Percentiles rank a stretch among this genome's conserved stretches.
These are phyloP conservation scores for Lepus timidus DNA, from an alignment of 2,113 vertebrate species.

Conservation along the genomic window DNA sequence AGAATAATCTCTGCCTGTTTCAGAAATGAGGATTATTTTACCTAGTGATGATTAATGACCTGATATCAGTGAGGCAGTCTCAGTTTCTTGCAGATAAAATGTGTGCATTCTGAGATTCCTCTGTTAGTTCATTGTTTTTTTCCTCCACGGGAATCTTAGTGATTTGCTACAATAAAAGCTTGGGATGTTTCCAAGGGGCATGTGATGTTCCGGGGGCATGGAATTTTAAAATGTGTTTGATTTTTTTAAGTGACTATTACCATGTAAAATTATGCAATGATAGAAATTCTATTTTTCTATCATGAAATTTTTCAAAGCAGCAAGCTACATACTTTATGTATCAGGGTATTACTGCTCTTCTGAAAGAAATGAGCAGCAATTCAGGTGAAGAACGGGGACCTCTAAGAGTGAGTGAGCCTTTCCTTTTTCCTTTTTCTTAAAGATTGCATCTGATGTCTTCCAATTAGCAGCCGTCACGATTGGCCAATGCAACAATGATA, in stretches of 20 bases:
- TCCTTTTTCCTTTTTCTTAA: background rate
- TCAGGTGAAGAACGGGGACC: background rate
- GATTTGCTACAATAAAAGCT: slow-evolving; percentile 49
- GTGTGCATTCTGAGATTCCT: background rate
- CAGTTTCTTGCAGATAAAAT: slow-evolving; percentile 66
- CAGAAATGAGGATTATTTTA: slow-evolving; percentile 74
- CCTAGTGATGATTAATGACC: slow-evolving; percentile 69
- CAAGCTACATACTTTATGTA: background rate
- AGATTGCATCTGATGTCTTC: background rate
- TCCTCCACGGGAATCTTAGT: slow-evolving; percentile 31
- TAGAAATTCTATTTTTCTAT: background rate
- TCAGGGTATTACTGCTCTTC: background rate
- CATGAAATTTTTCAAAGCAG: background rate
- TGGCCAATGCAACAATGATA: background rate
- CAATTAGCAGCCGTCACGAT: background rate
- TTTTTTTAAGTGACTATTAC: background rate
- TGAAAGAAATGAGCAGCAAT: background rate
- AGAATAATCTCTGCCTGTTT: slow-evolving; percentile 65
- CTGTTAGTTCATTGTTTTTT: slow-evolving; percentile 58
- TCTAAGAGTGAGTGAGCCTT: background rate
- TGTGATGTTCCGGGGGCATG: background rate
- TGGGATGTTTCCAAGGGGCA: background rate
- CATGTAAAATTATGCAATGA: slow-evolving; percentile 11
- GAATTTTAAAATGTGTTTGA: slow-evolving; percentile 39
- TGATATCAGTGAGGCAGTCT: slow-evolving; percentile 66